Evolutionary conservation across 2,797 vertebrate genomes (phyloP), one percentile per base, ranked within the genome.

Genomic region (Lutjanus campechanus): DNA sequence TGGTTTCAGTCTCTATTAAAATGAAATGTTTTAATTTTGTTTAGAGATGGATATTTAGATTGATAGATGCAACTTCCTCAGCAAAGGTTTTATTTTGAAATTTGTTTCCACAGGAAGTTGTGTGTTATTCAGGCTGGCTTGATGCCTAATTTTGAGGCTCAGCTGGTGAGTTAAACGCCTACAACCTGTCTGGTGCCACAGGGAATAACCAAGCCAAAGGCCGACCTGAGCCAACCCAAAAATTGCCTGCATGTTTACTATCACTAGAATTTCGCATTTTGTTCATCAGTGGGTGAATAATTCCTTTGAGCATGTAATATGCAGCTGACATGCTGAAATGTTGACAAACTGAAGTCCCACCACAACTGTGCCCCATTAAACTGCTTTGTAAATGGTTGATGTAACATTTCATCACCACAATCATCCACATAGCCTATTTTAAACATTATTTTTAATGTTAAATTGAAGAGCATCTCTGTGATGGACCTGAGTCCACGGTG

Each of bases 81-180:
- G 2, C 20, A 29, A 5, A 3, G 0, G 11, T 71, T 78, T 91
- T 73, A 83, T 79, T 84, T 83, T 88, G 69, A 74, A 66, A 68
- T 51, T 0, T 2, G 0, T 73, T 8, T 20, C 25, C 11, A 0
- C 68, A 51, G 66, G 82, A 90, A 64, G 50, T 77, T 3, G 0
- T 29, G 1, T 53, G 5, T 51, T 11, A 72, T 62, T 76, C n/a
- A 17, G 13, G 0, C 0, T 1, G 0, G 0, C 44, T 79, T 83
- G 11, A 77, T 3, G 6, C 16, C 50, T 61, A 15, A 43, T 56
- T 49, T 89, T 88, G 87, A 91, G 92, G 92, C 92, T 94, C 85
- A 92, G 89, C 85, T 93, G 86, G 77, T 72, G 76, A 87, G 60
- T 79, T 81, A 59, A 76, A 88, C 53, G 69, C 87, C 89, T 64